phyloP scores from a whole-genome alignment of 1,140 invertebrate genomes.

The Drosophila pectinifera region DNA sequence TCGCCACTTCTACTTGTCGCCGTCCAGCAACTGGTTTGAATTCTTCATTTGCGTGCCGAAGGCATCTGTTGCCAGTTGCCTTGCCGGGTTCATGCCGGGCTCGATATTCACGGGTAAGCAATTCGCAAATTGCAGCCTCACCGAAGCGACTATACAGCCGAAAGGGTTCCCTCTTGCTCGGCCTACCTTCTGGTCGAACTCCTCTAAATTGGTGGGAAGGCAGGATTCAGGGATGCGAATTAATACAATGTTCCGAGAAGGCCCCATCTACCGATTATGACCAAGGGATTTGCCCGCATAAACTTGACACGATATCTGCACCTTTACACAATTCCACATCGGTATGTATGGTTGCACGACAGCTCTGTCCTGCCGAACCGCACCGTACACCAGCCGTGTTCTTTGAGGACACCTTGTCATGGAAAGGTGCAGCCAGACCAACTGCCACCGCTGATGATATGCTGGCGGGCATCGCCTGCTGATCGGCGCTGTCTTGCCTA shows the following conservation, averaged over 20 bases:
- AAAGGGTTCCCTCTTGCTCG: background rate
- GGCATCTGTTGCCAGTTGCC: conserved; percentile 26
- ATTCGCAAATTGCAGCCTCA: background rate
- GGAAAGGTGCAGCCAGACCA: conserved; percentile 65
- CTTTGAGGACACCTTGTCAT: conserved; percentile 53
- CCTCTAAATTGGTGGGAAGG: background rate
- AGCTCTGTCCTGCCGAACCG: conserved; percentile 6
- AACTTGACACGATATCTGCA: conserved; percentile 5
- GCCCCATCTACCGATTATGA: background rate
- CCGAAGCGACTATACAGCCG: background rate
- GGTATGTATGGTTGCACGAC: conserved; percentile 11
- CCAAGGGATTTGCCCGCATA: conserved; percentile 3
- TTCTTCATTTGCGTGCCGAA: conserved; percentile 74
- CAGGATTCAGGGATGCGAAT: background rate
- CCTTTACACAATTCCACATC: conserved; percentile 12
- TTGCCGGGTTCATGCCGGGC: background rate
- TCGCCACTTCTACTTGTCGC: conserved; percentile 58
- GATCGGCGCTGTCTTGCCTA: conserved; percentile 44
- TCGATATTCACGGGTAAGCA: background rate
- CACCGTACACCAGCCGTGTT: conserved; percentile 25
- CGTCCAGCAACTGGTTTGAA: conserved; percentile 68
- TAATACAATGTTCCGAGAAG: background rate
- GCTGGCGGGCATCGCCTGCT: conserved; percentile 42
- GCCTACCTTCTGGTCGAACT: background rate
- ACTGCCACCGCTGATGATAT: conserved; percentile 56